Conservation (phyloP, 2,797 vertebrate species). For the Oreonectes daqikongensis region DNA sequence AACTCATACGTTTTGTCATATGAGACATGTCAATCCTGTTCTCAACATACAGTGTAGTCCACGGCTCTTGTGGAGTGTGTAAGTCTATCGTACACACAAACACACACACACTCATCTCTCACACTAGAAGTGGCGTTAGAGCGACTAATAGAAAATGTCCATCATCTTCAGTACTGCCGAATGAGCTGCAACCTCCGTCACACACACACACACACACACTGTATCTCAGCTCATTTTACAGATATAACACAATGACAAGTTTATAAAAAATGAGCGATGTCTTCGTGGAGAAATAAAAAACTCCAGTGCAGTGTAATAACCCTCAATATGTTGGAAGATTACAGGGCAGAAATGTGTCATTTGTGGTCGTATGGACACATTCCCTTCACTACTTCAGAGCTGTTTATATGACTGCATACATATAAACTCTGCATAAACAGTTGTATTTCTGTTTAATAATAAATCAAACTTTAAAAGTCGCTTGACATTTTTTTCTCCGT, state of each 20-base stretch:
- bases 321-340: constrained; percentile 5
- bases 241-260: constrained; percentile 38
- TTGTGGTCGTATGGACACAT: neutral
- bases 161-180: constrained; percentile 39
- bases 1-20: constrained; percentile 19
- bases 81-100: constrained; percentile 9
- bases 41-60: constrained; percentile 7
- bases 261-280: constrained; percentile 35
- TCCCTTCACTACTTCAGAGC: neutral
- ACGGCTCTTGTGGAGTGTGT: neutral
- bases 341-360: constrained; percentile 8
- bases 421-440: neutral
- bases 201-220: constrained; percentile 30
- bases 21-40: constrained; percentile 20
- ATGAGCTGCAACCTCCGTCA: constrained; percentile 36
- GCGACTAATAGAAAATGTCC: constrained; percentile 49
- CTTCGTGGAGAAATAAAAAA: constrained; percentile 20
- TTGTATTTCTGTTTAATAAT: neutral
- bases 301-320: constrained; percentile 16
- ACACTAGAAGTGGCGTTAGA: constrained; percentile 33
- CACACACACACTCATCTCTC: neutral
- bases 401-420: neutral
- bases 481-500: neutral
- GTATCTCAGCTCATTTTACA: constrained; percentile 31
- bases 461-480: neutral